Conservation (phyloP, 2,113 vertebrate species). For the Diadophis punctatus region DNA sequence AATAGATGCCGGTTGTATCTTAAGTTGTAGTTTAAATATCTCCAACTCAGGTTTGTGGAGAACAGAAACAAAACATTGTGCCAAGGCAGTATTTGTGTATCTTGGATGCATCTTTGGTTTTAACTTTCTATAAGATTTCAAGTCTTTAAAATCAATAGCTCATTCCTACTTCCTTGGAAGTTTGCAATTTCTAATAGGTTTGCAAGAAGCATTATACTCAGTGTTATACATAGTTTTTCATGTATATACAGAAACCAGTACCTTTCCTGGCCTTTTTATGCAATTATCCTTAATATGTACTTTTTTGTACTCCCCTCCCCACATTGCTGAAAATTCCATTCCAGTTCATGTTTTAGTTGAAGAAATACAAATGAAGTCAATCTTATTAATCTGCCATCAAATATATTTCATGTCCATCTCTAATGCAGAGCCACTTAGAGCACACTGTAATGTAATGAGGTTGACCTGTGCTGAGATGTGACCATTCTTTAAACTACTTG, state of each 20-base stretch:
- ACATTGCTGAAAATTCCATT: neutral
- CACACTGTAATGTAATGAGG: neutral
- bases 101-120: neutral
- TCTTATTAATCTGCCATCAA: neutral
- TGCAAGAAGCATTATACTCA: neutral
- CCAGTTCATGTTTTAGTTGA: neutral
- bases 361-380: neutral
- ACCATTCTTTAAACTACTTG: too few relatives aligned
- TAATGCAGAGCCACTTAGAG: neutral
- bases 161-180: neutral
- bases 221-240: neutral
- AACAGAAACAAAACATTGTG: neutral
- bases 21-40: neutral
- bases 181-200: neutral
- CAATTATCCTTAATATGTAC: neutral
- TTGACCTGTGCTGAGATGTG: neutral
- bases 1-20: neutral
- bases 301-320: neutral
- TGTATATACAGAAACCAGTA: neutral
- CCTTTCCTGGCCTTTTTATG: neutral
- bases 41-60: neutral
- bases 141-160: neutral
- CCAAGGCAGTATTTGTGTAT: neutral
- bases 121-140: neutral
- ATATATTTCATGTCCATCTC: neutral